Percentiles rank a stretch among this genome's conserved stretches.
These are phyloP conservation scores for Chlorodrepanis virens DNA, from an alignment of 2,113 vertebrate genomes.

Conservation along the genomic window DNA sequence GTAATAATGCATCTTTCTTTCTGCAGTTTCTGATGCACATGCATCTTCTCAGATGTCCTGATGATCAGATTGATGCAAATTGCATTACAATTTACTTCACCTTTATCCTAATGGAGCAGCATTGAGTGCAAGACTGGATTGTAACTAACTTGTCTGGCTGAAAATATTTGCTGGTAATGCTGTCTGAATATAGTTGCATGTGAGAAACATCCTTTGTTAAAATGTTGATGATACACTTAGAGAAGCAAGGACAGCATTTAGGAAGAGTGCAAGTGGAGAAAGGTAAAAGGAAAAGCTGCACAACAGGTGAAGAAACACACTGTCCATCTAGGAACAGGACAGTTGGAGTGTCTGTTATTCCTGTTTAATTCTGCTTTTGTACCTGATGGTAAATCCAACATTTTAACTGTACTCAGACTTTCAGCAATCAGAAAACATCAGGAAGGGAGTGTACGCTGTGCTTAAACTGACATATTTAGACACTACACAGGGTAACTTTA, in stretches of 20 bases:
- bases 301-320: background rate
- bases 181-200: background rate
- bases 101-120: background rate
- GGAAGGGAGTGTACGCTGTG: background rate
- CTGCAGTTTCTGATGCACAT: background rate
- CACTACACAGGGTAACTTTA: background rate
- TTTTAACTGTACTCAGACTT: background rate
- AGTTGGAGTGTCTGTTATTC: constrained; percentile 1
- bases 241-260: background rate
- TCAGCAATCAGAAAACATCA: background rate
- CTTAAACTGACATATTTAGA: background rate
- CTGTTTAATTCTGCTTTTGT: background rate
- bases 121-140: background rate
- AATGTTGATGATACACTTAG: background rate
- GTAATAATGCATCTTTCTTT: background rate
- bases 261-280: background rate
- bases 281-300: background rate
- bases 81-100: background rate
- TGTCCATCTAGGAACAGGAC: background rate
- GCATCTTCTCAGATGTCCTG: background rate
- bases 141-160: background rate
- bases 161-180: background rate
- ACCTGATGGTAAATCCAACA: background rate
- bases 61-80: background rate
- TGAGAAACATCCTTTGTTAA: background rate